Evolutionary conservation across 2,888 invertebrate species (phyloP), one percentile per base, ranked within the genome.

Genomic region (Pseudoips prasinana): DNA sequence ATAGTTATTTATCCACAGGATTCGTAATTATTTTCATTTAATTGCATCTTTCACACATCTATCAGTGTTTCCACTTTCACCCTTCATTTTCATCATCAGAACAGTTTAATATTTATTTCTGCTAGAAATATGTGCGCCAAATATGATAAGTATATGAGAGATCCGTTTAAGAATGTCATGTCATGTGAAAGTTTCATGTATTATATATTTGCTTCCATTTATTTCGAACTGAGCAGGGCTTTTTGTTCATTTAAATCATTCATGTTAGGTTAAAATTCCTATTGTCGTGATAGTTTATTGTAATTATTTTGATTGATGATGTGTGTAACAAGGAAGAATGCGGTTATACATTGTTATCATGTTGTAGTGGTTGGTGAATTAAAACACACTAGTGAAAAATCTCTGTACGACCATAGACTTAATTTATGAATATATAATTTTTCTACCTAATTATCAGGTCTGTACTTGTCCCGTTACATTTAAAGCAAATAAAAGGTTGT

Each of bases 51-150:
- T 3, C 5, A 5, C 14, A 14, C 14, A 5, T 5, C 14, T 14
- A 14, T 5, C 3, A 14, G 14, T 14, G 14, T 14, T 14, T 14
- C 14, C 5, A 14, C 17, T 32, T 27, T 10, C 24, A 46, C 31
- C 29, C 31, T 33, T 31, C 26, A 25, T 25, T 25, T 7, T 14
- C 10, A 14, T 25, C 27, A 30, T 20, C 23, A 17, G 10, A 20
- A 8, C 8, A 31, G 9, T 28, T 28, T 28, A 39, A 42, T 33
- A 34, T 29, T 26, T 39, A 39, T 33, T 19, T 46, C 28, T 38
- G 51, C 44, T 61, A 71, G 66, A 70, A 73, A 73, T 71, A 72
- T 51, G 51, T 65, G 52, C 72, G 73, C 71, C 76, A 73, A 75
- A 71, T 64, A 60, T 52, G 47, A 44, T 60, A 46, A 46, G 37